Conservation (phyloP, 1,140 invertebrate genomes). For the Arion vulgaris region DNA sequence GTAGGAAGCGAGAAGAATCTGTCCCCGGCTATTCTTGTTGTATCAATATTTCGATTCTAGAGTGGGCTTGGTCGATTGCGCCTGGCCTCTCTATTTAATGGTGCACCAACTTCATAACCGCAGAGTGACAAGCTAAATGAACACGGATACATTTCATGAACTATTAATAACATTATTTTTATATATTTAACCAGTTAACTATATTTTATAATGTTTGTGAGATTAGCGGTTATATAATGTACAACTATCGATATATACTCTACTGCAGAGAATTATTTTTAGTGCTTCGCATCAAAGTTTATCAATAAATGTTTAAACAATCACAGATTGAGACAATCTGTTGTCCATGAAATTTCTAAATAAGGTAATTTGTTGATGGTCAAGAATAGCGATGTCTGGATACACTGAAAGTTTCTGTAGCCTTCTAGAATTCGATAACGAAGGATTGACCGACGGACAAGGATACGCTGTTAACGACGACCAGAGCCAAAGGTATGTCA, state of each 20-base stretch:
- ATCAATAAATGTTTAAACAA: no score
- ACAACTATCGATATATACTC: no score
- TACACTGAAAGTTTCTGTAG: constrained; percentile 24
- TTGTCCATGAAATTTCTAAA: no score
- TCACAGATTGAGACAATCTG: no score
- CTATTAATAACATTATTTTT: no score
- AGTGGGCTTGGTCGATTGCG: not conserved
- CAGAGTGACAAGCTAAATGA: not conserved
- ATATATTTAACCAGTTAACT: no score
- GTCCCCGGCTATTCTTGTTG: not conserved
- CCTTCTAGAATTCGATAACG: constrained; percentile 6
- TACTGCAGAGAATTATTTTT: no score
- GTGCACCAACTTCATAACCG: not conserved
- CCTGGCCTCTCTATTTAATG: not conserved
- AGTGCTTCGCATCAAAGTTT: no score
- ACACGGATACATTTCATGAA: no score
- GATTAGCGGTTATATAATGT: no score
- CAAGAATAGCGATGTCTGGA: not conserved
- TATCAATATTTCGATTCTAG: not conserved
- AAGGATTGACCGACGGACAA: not conserved
- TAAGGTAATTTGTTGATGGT: no score
- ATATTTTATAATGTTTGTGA: no score
- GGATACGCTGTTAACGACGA: not conserved
- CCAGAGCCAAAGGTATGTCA: not conserved
- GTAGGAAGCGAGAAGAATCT: not conserved